Conservation (phyloP, 2,888 invertebrate genomes). For the Pristionchus japonicus region DNA sequence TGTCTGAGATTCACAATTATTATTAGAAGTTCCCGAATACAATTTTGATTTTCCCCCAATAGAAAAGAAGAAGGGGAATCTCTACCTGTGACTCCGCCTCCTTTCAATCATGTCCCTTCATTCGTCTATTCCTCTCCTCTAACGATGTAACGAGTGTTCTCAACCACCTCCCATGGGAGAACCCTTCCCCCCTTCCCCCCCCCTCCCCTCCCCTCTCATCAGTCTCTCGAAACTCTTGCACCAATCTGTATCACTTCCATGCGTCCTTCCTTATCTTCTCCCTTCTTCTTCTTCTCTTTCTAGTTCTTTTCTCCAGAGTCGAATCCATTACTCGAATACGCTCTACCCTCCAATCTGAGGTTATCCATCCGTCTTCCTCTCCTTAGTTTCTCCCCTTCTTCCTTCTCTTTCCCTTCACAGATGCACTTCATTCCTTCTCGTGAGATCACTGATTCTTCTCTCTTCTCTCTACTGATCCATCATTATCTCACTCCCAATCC, state of each 20-base stretch:
- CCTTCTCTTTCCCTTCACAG: conserved; percentile 12
- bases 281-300: conserved; percentile 1
- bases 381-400: neutral
- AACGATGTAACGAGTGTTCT: conserved; percentile 29
- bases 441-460: neutral
- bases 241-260: conserved; percentile 37
- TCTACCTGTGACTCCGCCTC: neutral
- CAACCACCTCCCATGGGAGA: conserved; percentile 1
- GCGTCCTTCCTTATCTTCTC: neutral
- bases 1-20: conserved; percentile 14
- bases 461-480: neutral
- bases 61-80: neutral
- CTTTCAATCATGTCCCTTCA: conserved; percentile 33
- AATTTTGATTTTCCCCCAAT: neutral
- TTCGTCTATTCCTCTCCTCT: neutral
- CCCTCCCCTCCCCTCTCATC: neutral
- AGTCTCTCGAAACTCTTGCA: conserved; percentile 7
- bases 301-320: conserved; percentile 26
- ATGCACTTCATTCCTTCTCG: neutral
- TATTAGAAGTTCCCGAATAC: neutral
- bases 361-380: neutral
- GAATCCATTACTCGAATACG: neutral
- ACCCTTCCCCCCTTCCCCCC: neutral
- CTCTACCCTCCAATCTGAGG: neutral
- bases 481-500: neutral